A percentile compares a stretch with the other conserved stretches of the same genome.
These are phyloP conservation scores for Drosophila nannoptera DNA, from an alignment of 1,140 invertebrate species.

Conservation along the genomic window DNA sequence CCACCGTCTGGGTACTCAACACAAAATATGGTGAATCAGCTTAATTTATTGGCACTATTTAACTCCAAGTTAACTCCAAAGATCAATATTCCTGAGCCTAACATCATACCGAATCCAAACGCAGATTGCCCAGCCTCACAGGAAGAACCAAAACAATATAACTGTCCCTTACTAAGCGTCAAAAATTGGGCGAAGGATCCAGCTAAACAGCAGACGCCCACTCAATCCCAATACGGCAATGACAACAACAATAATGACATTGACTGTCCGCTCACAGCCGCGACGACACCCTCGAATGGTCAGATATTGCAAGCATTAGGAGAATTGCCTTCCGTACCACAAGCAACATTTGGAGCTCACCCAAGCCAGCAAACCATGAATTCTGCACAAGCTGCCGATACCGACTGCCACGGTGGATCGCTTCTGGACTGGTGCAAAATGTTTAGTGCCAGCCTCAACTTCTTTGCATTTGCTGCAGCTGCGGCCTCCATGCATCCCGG, in stretches of 20 bases:
- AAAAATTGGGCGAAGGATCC: slow-evolving; percentile 80
- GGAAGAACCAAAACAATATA: slow-evolving; percentile 50
- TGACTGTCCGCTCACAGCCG: slow-evolving; percentile 56
- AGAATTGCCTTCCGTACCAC: slow-evolving; percentile 24
- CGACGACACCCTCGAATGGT: slow-evolving; percentile 66
- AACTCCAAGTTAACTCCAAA: slow-evolving; percentile 56
- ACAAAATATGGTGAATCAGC: slow-evolving; percentile 56
- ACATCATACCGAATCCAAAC: slow-evolving; percentile 10
- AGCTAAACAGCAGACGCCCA: slow-evolving; percentile 49
- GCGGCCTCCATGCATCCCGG: slow-evolving; percentile 63
- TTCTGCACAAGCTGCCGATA: slow-evolving; percentile 66
- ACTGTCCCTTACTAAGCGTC: slow-evolving; percentile 67
- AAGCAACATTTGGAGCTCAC: slow-evolving; percentile 37
- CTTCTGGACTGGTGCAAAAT: slow-evolving; percentile 87
- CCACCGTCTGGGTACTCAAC: slow-evolving; percentile 42
- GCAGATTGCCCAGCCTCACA: neutral
- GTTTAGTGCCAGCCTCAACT: slow-evolving; percentile 80
- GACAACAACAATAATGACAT: slow-evolving; percentile 67
- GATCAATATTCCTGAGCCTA: slow-evolving; percentile 31
- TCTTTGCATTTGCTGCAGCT: slow-evolving; percentile 66
- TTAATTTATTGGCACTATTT: slow-evolving; percentile 60
- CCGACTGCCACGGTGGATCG: slow-evolving; percentile 75
- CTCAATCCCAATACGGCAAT: slow-evolving; percentile 43
- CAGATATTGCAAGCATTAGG: slow-evolving; percentile 13
- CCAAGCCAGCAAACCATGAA: slow-evolving; percentile 33